Evolutionary conservation across 64 coral and sea anemone genomes (phyloP).

Genomic region (Pachyseris speciosa): DNA sequence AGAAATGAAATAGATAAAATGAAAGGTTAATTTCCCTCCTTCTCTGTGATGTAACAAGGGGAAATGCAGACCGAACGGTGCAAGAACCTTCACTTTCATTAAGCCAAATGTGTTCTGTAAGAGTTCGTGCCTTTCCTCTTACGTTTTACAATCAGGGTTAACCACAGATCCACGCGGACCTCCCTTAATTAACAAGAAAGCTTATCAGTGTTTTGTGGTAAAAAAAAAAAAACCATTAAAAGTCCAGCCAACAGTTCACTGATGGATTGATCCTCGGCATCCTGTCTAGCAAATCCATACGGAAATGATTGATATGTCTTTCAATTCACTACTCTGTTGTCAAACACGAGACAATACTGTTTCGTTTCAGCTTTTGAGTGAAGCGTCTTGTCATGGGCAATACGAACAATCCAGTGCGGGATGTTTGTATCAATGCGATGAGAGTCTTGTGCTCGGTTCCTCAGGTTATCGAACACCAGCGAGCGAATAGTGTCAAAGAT

Average conservation of each 20-base stretch:
- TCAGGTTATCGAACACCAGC: neutral
- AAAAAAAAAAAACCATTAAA: too few species aligned
- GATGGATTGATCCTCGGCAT: too few species aligned
- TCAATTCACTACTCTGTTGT: neutral
- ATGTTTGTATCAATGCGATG: neutral
- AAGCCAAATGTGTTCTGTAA: neutral
- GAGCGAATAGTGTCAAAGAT: conserved; percentile 31
- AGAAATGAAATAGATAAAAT: too few species aligned
- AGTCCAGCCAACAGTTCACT: too few species aligned
- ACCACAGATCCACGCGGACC: too few species aligned
- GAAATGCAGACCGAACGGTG: conserved; percentile 10
- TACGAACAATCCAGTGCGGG: conserved; percentile 1
- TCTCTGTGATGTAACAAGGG: conserved; percentile 16
- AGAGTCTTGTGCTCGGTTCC: neutral
- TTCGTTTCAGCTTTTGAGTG: too few species aligned
- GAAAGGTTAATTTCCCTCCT: too few species aligned
- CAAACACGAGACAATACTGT: conserved; percentile 3
- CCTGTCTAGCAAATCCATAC: neutral
- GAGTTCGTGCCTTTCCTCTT: neutral
- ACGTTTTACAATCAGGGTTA: neutral
- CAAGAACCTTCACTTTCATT: conserved; percentile 15
- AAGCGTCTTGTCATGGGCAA: neutral
- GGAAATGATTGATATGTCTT: neutral
- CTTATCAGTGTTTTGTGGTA: too few species aligned
- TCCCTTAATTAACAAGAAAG: too few species aligned